Conservation (phyloP, 2,888 invertebrate species). For the Latrodectus elegans region DNA sequence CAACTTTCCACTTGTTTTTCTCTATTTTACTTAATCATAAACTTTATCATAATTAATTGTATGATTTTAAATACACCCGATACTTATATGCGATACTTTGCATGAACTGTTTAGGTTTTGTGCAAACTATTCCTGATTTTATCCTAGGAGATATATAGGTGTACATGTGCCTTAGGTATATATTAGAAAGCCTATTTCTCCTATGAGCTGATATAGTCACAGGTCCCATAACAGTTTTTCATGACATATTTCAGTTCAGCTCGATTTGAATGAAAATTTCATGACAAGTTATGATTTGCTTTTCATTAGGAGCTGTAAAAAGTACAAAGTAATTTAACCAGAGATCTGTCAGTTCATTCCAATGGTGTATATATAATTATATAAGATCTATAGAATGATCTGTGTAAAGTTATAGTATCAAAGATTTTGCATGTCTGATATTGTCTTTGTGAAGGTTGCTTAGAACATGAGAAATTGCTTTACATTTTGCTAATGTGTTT, state of each 20-base stretch:
- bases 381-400: background rate
- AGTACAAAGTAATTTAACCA: slow-evolving; percentile 1
- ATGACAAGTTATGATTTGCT: background rate
- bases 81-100: background rate
- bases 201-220: background rate
- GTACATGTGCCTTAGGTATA: slow-evolving; percentile 61
- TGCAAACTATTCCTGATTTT: background rate
- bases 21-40: background rate
- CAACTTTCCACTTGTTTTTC: background rate
- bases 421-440: background rate
- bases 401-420: background rate
- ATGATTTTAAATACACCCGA: background rate
- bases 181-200: slow-evolving; percentile 48
- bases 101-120: background rate
- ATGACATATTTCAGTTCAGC: slow-evolving; percentile 9
- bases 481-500: background rate
- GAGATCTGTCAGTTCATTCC: background rate
- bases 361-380: background rate
- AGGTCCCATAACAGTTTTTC: background rate
- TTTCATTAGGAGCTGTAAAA: background rate
- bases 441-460: background rate
- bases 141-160: slow-evolving; percentile 46
- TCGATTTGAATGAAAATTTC: background rate
- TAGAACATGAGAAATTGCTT: background rate
- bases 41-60: background rate